Percentiles rank a stretch among this genome's conserved stretches.
Evolutionary conservation across 2,888 invertebrate species (phyloP).

Genomic region (Caenorhabditis sp.): DNA sequence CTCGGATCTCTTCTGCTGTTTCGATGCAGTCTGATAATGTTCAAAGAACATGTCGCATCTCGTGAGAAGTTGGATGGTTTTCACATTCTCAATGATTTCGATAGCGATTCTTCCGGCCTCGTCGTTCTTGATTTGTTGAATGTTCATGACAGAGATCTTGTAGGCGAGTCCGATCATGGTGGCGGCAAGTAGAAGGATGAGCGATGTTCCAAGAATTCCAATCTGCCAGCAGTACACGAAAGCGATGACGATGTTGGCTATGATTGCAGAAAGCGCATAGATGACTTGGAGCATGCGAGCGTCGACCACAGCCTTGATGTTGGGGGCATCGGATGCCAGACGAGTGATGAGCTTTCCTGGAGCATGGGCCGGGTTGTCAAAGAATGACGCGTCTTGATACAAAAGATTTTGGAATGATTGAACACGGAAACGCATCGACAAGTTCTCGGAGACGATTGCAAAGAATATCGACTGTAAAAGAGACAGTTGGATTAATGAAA

Average conservation of each 20-base stretch:
- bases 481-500: not conserved
- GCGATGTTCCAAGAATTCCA: slow-evolving; percentile 65
- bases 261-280: slow-evolving; percentile 79
- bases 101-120: slow-evolving; percentile 81
- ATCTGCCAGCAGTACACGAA: slow-evolving; percentile 80
- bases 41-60: slow-evolving; percentile 79
- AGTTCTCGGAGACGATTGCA: slow-evolving; percentile 70
- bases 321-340: slow-evolving; percentile 80
- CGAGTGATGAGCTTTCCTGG: slow-evolving; percentile 80
- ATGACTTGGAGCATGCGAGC: slow-evolving; percentile 79
- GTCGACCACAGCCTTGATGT: slow-evolving; percentile 80
- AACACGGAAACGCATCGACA: slow-evolving; percentile 73
- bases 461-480: slow-evolving; percentile 64
- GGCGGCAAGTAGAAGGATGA: slow-evolving; percentile 79
- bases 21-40: slow-evolving; percentile 70
- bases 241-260: slow-evolving; percentile 79
- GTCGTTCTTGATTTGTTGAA: slow-evolving; percentile 79
- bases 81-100: slow-evolving; percentile 80
- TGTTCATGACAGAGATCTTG: slow-evolving; percentile 79
- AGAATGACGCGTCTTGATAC: slow-evolving; percentile 80
- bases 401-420: slow-evolving; percentile 77
- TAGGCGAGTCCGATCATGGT: slow-evolving; percentile 80
- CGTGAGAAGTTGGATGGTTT: slow-evolving; percentile 80
- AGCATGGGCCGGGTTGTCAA: slow-evolving; percentile 80
- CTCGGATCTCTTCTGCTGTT: slow-evolving; percentile 63